These are phyloP conservation scores for Pipistrellus kuhlii DNA, from an alignment of 2,797 vertebrate genomes.

Conservation along the genomic window DNA sequence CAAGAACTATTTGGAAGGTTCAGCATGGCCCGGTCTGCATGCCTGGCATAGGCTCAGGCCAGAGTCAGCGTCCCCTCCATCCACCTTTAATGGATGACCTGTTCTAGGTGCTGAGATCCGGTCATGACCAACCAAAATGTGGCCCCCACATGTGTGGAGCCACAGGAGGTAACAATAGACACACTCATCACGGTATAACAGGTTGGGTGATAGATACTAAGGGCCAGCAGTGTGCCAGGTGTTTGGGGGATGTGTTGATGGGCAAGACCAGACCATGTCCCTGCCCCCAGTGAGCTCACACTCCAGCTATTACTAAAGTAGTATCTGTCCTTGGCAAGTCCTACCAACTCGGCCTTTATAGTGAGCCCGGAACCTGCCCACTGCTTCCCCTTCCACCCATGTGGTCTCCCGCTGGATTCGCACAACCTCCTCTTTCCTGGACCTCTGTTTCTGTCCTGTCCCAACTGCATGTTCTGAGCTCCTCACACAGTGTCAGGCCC, in stretches of 20 bases:
- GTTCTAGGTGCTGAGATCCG: too few species aligned
- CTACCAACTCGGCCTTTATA: background rate
- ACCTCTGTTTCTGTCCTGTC: background rate
- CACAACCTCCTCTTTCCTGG: background rate
- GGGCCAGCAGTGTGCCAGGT: background rate
- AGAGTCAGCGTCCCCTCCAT: background rate
- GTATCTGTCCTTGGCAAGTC: fast-evolving
- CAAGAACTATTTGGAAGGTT: background rate
- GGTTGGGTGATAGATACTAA: background rate
- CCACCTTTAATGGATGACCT: background rate
- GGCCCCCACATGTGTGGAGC: fast-evolving
- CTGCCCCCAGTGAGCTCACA: background rate
- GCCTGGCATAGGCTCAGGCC: background rate
- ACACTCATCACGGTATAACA: fast-evolving
- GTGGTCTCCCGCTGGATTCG: background rate
- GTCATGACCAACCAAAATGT: fast-evolving
- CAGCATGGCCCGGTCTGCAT: fast-evolving
- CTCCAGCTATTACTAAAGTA: fast-evolving
- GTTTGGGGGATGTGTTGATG: background rate
- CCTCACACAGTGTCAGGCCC: background rate
- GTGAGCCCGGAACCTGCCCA: fast-evolving
- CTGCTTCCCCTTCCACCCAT: background rate
- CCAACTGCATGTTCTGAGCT: background rate
- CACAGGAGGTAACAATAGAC: background rate
- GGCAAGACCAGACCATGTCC: background rate